Evolutionary conservation across 2,888 invertebrate species (phyloP), one percentile per base, ranked within the genome.

Genomic region (Sphaerophoria taeniata): DNA sequence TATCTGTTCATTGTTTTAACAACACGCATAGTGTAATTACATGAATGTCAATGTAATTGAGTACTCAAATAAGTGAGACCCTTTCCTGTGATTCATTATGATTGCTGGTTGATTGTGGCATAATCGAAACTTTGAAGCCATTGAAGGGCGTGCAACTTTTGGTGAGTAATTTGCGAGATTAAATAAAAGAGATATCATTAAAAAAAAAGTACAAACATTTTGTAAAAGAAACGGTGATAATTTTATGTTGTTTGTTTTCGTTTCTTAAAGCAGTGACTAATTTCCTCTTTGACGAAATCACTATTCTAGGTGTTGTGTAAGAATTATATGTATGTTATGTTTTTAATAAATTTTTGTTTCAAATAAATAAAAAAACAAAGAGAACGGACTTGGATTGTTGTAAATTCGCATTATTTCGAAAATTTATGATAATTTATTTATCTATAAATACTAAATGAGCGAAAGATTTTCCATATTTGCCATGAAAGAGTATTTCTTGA

Each of bases 131-230:
- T 16, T 39, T 36, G n/a, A 31, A 53, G 24, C 9, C 34, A 34
- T 31, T 47, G 24, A 55, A 65, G 43, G 47, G 75, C 60, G 75
- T 49, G 14, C 53, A 16, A 60, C 33, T 69, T 51, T 51, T 49
- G 75, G 75, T 76, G 75, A 76, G 75, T 76, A 76, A 76, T 69
- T 9, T 34, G 34, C 2, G 6, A 45, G 11, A 55, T 65, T 74
- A 67, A 65, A 67, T 14, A n/a, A 6, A 6, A 67, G 39, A 53
- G 12, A 49, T 51, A n/a, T 12, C 34, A 34, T n/a, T 24, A 51
- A 67, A 34, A 53, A n/a, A 31, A 39, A 14, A 39, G 6, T 12
- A 24, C 24, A 24, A 2, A 24, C 24, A 24, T 16, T 5, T 43
- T 34, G 67, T 39, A 53, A 53, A 67, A 53, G 53, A 53, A 39